These are phyloP conservation scores for Rissa tridactyla DNA, from an alignment of 2,113 vertebrate genomes.

Conservation along the genomic window DNA sequence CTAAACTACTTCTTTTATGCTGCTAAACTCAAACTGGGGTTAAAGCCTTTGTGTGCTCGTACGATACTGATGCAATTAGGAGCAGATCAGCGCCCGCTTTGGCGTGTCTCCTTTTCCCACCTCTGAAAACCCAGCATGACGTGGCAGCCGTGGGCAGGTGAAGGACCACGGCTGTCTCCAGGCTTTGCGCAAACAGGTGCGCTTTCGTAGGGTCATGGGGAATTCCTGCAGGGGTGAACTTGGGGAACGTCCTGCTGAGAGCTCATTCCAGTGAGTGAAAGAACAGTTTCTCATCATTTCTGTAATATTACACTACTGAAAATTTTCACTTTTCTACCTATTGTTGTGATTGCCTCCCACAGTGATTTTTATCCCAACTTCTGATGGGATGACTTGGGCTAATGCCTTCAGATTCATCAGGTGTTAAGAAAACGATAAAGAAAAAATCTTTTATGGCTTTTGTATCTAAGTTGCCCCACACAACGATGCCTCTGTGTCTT, in stretches of 20 bases:
- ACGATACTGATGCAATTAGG: fast-evolving
- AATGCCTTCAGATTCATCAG: background rate
- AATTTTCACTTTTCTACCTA: background rate
- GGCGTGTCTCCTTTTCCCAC: background rate
- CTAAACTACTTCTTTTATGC: background rate
- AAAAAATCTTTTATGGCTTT: background rate
- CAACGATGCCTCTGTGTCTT: background rate
- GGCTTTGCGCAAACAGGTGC: background rate
- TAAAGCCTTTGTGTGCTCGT: background rate
- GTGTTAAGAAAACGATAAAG: background rate
- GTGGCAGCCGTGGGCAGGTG: background rate
- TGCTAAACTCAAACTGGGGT: background rate
- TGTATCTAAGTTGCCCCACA: background rate
- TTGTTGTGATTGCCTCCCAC: background rate
- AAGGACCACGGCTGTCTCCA: fast-evolving
- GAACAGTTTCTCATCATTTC: background rate
- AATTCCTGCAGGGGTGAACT: background rate
- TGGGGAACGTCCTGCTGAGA: background rate
- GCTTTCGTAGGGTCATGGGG: background rate
- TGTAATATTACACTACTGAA: background rate
- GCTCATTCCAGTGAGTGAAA: background rate
- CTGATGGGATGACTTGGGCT: background rate
- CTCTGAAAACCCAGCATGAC: background rate
- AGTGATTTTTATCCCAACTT: background rate
- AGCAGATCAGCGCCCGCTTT: background rate